Percentiles rank a stretch among this genome's conserved stretches.
Evolutionary conservation across 1,140 invertebrate species (phyloP).

Genomic region (Branchinecta lynchi): DNA sequence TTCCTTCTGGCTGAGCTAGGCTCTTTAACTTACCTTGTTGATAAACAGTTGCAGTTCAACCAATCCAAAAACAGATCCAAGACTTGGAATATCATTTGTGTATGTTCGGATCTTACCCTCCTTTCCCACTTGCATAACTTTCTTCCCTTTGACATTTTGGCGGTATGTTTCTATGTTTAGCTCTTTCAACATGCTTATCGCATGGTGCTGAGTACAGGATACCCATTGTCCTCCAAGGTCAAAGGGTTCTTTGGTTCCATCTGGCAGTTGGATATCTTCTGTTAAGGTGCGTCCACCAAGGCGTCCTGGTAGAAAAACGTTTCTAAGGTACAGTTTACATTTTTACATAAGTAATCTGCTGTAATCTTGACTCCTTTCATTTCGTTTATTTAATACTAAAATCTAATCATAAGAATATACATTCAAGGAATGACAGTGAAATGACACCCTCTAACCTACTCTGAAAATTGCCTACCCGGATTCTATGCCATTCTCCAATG

Average conservation of each 20-base stretch:
- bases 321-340: conserved; percentile 14
- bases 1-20: too few relatives aligned
- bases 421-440: too few relatives aligned
- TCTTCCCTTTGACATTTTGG: conserved; percentile 30
- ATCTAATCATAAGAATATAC: too few relatives aligned
- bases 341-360: too few relatives aligned
- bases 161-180: conserved; percentile 25
- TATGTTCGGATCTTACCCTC: conserved; percentile 28
- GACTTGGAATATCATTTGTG: conserved; percentile 29
- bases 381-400: too few relatives aligned
- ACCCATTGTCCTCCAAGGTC: conserved; percentile 28
- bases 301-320: conserved; percentile 21
- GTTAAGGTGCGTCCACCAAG: conserved; percentile 27
- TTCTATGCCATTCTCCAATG: too few relatives aligned
- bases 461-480: too few relatives aligned
- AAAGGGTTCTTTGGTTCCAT: conserved; percentile 22
- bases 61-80: conserved; percentile 28
- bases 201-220: conserved; percentile 25
- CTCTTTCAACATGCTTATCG: conserved; percentile 25
- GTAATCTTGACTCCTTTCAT: too few relatives aligned
- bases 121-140: conserved; percentile 31
- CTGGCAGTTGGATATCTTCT: conserved; percentile 18
- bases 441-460: too few relatives aligned
- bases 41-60: conserved; percentile 30
- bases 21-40: conserved; percentile 25